A percentile compares a stretch with the other conserved stretches of the same genome.
These are phyloP conservation scores for Lagenorhynchus albirostris DNA, from an alignment of 2,113 vertebrate species.

Conservation along the genomic window DNA sequence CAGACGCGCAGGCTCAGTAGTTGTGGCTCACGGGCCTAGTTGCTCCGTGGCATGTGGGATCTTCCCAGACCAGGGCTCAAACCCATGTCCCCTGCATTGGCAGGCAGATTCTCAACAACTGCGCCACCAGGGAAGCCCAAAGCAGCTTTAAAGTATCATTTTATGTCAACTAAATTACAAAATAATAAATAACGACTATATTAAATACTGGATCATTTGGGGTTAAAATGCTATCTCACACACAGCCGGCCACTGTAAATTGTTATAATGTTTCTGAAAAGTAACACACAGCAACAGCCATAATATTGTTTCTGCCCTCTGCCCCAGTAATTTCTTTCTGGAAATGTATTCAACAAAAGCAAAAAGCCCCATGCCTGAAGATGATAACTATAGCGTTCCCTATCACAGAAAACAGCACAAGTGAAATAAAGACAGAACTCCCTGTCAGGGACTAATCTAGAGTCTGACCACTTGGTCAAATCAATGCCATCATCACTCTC, in stretches of 20 bases:
- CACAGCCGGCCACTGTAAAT: neutral
- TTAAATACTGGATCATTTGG: neutral
- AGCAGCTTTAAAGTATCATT: neutral
- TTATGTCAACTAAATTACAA: conserved; percentile 10
- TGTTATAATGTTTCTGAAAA: neutral
- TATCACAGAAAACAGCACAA: neutral
- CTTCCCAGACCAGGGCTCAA: too few species aligned
- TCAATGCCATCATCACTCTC: neutral
- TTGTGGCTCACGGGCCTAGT: too few species aligned
- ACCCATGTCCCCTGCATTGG: too few species aligned
- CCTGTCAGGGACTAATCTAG: neutral
- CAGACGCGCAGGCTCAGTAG: too few species aligned
- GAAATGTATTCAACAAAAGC: conserved; percentile 20
- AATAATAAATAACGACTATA: conserved; percentile 1
- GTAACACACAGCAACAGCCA: neutral
- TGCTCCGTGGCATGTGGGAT: too few species aligned
- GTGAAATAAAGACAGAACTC: neutral
- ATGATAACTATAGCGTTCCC: neutral
- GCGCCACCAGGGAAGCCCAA: too few species aligned
- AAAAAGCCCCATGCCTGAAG: neutral
- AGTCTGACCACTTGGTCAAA: neutral
- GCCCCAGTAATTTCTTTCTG: neutral
- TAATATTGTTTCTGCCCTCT: neutral
- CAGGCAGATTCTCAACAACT: too few species aligned
- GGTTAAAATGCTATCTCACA: conserved; percentile 9